Evolutionary conservation across 2,888 invertebrate genomes (phyloP).

Genomic region (Lypha dubia): DNA sequence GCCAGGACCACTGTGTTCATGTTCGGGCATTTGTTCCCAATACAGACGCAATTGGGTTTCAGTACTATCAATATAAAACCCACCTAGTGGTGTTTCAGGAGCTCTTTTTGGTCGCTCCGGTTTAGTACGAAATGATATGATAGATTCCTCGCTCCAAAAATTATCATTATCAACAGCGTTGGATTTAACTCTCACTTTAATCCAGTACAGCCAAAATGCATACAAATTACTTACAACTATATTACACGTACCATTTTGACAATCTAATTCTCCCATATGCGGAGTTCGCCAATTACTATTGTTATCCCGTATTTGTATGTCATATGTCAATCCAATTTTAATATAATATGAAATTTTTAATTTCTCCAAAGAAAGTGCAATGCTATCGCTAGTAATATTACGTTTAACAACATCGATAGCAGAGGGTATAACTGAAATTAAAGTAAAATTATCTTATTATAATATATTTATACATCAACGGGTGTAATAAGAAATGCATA

Average conservation of each 20-base stretch:
- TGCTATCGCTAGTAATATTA: constrained; percentile 74
- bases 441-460: neutral
- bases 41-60: constrained; percentile 88
- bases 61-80: constrained; percentile 87
- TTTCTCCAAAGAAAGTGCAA: constrained; percentile 74
- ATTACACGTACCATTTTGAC: constrained; percentile 35
- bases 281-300: constrained; percentile 84
- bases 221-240: constrained; percentile 51
- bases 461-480: too few relatives aligned
- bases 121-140: constrained; percentile 85
- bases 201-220: constrained; percentile 74
- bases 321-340: constrained; percentile 72
- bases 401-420: constrained; percentile 71
- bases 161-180: constrained; percentile 84
- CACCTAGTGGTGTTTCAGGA: constrained; percentile 88
- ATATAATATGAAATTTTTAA: constrained; percentile 71
- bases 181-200: constrained; percentile 87
- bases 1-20: constrained; percentile 88
- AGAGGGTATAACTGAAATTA: constrained; percentile 75
- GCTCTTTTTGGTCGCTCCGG: constrained; percentile 85
- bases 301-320: constrained; percentile 72
- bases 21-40: constrained; percentile 89
- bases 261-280: constrained; percentile 85
- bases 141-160: constrained; percentile 88
- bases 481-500: too few relatives aligned